A percentile compares a stretch with the other conserved stretches of the same genome.
phyloP scores from a whole-genome alignment of 1,140 invertebrate species.

The Lasaia peninsularis region DNA sequence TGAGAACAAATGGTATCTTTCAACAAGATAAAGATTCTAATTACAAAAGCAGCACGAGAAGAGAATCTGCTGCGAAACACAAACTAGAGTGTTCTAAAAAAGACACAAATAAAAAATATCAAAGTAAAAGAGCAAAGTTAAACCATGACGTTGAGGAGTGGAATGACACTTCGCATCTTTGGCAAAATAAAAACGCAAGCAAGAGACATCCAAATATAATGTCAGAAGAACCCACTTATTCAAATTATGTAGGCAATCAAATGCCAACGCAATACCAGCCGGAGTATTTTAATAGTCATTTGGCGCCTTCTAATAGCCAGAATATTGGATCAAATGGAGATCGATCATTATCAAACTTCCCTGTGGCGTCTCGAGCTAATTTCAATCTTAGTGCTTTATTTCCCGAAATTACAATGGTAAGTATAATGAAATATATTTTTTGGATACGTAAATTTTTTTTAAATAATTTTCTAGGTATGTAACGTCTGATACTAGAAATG shows the following conservation, averaged over 20 bases:
- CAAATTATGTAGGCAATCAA: slow-evolving; percentile 63
- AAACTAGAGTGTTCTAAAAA: slow-evolving; percentile 71
- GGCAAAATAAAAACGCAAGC: slow-evolving; percentile 55
- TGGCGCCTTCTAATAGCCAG: slow-evolving; percentile 59
- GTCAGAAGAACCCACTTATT: slow-evolving; percentile 57
- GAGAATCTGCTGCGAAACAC: slow-evolving; percentile 61
- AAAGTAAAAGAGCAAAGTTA: slow-evolving; percentile 61
- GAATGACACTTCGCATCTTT: slow-evolving; percentile 55
- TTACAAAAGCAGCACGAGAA: slow-evolving; percentile 51
- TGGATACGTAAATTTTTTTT: slow-evolving; percentile 1
- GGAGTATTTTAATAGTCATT: slow-evolving; percentile 63
- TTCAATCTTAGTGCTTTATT: slow-evolving; percentile 70
- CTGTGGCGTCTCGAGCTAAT: slow-evolving; percentile 59
- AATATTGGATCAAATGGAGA: slow-evolving; percentile 50
- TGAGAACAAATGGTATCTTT: slow-evolving; percentile 49
- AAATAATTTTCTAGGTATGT: slow-evolving; percentile 1
- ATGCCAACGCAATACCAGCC: slow-evolving; percentile 61
- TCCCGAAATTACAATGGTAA: slow-evolving; percentile 72
- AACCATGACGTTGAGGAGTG: slow-evolving; percentile 59
- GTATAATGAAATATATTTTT: slow-evolving; percentile 22
- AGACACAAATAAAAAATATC: slow-evolving; percentile 63
- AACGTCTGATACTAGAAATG: too few species aligned
- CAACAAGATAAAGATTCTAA: slow-evolving; percentile 52
- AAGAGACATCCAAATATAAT: slow-evolving; percentile 61
- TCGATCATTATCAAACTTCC: slow-evolving; percentile 50